Evolutionary conservation across 2,797 vertebrate species (phyloP).

Genomic region (Rhincodon typus): DNA sequence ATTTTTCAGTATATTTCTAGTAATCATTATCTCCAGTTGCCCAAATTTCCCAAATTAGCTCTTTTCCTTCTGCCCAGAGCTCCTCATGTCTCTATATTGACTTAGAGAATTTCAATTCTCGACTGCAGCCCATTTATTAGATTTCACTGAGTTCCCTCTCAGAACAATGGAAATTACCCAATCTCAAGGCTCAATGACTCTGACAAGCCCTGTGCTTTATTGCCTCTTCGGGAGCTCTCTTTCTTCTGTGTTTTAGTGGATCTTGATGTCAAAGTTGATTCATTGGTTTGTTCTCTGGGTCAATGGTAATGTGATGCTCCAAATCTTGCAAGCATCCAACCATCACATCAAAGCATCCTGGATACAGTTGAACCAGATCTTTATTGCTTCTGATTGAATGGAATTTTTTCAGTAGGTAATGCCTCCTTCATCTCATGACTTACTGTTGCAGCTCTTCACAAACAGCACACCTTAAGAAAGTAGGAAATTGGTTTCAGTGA

Average conservation of each 20-base stretch:
- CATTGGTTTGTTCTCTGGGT: not conserved
- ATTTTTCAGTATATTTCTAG: not conserved
- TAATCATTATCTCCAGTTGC: not conserved
- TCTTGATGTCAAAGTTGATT: not conserved
- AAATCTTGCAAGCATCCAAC: not conserved
- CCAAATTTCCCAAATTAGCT: not conserved
- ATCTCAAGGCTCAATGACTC: not conserved
- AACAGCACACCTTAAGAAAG: too few relatives aligned
- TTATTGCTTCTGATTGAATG: not conserved
- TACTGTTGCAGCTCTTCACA: not conserved
- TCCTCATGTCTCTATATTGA: not conserved
- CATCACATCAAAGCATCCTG: not conserved
- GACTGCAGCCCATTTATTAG: not conserved
- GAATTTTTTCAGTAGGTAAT: not conserved
- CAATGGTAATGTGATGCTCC: not conserved
- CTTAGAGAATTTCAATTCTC: not conserved
- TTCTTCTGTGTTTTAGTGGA: not conserved
- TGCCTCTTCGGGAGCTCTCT: not conserved
- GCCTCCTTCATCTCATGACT: not conserved
- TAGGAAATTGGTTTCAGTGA: not conserved
- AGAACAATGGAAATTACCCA: not conserved
- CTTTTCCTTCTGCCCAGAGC: not conserved
- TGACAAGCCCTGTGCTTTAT: not conserved
- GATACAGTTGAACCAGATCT: not conserved
- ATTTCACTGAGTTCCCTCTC: not conserved